Evolutionary conservation across 2,113 vertebrate species (phyloP).

Genomic region (Ceuthmochares aereus): DNA sequence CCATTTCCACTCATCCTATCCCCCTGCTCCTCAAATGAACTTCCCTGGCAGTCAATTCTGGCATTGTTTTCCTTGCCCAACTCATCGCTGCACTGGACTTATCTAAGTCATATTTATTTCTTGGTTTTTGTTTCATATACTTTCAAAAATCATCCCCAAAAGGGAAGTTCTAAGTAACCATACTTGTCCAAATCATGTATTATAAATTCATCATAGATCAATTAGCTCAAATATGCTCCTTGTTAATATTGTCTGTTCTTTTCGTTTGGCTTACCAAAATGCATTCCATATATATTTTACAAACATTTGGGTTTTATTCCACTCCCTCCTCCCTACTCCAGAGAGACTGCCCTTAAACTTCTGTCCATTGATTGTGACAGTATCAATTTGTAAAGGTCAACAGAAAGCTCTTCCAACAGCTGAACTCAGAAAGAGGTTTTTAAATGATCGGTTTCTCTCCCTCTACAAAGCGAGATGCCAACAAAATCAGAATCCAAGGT

Average conservation of each 20-base stretch:
- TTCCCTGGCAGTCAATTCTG: neutral
- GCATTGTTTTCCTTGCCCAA: neutral
- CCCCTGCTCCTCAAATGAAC: neutral
- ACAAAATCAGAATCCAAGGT: neutral
- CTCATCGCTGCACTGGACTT: neutral
- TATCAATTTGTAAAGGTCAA: constrained; percentile 58
- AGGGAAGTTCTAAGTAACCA: neutral
- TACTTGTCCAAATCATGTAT: neutral
- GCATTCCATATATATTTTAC: neutral
- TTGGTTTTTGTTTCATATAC: neutral
- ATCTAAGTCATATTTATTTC: neutral
- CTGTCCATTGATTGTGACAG: constrained; percentile 26
- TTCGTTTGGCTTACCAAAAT: neutral
- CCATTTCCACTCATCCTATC: too few relatives aligned
- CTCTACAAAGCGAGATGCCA: constrained; percentile 1
- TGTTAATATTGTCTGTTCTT: neutral
- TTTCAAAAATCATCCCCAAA: neutral
- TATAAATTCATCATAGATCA: neutral
- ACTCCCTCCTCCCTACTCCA: neutral
- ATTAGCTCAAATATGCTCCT: neutral
- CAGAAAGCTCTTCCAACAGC: constrained; percentile 30
- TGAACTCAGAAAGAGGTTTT: constrained; percentile 22
- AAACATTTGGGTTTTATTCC: neutral
- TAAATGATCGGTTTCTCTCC: constrained; percentile 20
- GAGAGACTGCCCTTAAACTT: constrained; percentile 20